Percentiles rank a stretch among this genome's conserved stretches.
These are phyloP conservation scores for Malurus alboscapulatus DNA, from an alignment of 2,113 vertebrate species.

Conservation along the genomic window DNA sequence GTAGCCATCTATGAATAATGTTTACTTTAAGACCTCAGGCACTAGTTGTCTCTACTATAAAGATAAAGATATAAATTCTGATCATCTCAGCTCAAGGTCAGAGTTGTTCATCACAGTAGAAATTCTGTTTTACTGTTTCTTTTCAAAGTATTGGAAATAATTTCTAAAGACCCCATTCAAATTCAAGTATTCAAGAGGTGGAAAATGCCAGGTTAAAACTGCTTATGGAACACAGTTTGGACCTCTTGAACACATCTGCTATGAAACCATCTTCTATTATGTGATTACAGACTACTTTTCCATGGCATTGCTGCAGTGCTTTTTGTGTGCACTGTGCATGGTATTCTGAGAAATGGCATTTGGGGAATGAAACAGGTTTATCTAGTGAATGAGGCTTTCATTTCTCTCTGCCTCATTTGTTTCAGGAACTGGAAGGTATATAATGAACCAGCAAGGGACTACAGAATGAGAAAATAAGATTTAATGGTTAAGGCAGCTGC, in stretches of 20 bases:
- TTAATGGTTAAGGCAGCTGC: slow-evolving; percentile 58
- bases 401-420: slow-evolving; percentile 59
- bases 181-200: background rate
- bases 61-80: slow-evolving; percentile 1
- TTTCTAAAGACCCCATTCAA: background rate
- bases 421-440: slow-evolving; percentile 56
- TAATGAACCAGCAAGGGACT: slow-evolving; percentile 64
- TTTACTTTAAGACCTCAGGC: slow-evolving; percentile 8
- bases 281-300: slow-evolving; percentile 33
- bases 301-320: background rate
- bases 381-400: slow-evolving; percentile 52
- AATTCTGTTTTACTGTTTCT: background rate
- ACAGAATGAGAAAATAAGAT: slow-evolving; percentile 47
- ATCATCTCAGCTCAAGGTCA: background rate
- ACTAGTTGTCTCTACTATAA: background rate
- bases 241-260: background rate
- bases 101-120: background rate
- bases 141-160: background rate
- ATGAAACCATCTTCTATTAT: slow-evolving; percentile 17
- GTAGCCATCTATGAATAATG: background rate
- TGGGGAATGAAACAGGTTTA: slow-evolving; percentile 46
- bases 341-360: slow-evolving; percentile 33
- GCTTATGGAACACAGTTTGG: background rate
- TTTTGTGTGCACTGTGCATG: background rate
- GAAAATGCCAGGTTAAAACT: background rate